Percentiles rank a stretch among this genome's conserved stretches.
phyloP scores from a whole-genome alignment of 2,888 invertebrate genomes.

The Limenitis arthemis region DNA sequence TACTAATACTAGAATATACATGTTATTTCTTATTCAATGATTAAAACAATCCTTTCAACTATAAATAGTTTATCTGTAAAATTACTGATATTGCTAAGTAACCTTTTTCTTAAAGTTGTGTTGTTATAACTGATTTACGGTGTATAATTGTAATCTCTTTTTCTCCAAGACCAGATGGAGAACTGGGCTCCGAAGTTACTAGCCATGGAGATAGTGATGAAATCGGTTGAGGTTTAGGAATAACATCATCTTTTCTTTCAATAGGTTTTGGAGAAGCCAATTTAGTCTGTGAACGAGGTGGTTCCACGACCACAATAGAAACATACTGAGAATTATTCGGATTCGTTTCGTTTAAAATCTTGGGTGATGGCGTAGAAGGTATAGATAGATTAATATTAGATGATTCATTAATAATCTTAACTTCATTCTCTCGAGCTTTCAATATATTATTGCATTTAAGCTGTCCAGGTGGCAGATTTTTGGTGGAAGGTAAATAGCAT shows the following conservation, averaged over 20 bases:
- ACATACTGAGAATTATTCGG: slow-evolving; percentile 64
- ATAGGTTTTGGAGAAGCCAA: slow-evolving; percentile 58
- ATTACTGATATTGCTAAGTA: too few relatives aligned
- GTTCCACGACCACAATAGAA: slow-evolving; percentile 65
- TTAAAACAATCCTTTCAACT: too few relatives aligned
- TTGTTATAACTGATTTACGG: slow-evolving; percentile 90
- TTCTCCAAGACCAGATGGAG: slow-evolving; percentile 75
- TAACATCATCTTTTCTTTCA: slow-evolving; percentile 63
- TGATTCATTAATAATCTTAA: slow-evolving; percentile 61
- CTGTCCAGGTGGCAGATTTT: slow-evolving; percentile 89
- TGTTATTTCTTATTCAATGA: too few relatives aligned
- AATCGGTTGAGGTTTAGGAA: slow-evolving; percentile 72
- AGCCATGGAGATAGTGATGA: slow-evolving; percentile 87
- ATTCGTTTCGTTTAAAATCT: slow-evolving; percentile 69
- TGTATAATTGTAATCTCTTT: slow-evolving; percentile 79
- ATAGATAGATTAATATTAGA: slow-evolving; percentile 57
- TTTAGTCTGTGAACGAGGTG: slow-evolving; percentile 51
- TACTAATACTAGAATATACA: too few relatives aligned
- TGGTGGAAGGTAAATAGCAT: slow-evolving; percentile 74
- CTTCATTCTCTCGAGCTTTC: slow-evolving; percentile 79
- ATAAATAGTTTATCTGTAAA: too few relatives aligned
- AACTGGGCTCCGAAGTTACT: slow-evolving; percentile 81
- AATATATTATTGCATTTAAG: slow-evolving; percentile 93
- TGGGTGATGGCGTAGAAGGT: slow-evolving; percentile 63
- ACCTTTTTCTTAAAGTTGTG: slow-evolving; percentile 72